Base-by-base conservation (phyloP, 2,113 vertebrate genomes). In the Leptobrachium leishanense region DNA sequence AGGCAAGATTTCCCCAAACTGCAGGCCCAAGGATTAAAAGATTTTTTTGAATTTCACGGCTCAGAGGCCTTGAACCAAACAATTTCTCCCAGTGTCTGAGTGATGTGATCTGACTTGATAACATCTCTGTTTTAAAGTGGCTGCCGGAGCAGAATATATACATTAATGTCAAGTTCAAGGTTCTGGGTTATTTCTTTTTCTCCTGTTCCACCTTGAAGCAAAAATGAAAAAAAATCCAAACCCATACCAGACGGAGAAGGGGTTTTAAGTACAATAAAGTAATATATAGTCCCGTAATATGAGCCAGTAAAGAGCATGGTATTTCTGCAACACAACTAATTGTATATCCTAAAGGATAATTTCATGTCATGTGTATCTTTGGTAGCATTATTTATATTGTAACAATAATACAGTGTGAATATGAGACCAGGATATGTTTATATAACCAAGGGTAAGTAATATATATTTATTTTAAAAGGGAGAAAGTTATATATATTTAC, bases 51-150 rank as follows among this genome's bases (percentile, higher is more conserved):
- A 68, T 43, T 68, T 68, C 40, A 43, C 66, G 10, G 66, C 42
- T 12, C 42, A 15, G 5, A 42, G 66, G 2, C 40, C 40, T 68
- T 43, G 5, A 43, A 68, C 40, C 66, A 2, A 3, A 68, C 2
- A 40, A 43, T 15, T 68, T 2, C 13, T 66, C 9, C 41, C 12
- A 43, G 13, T 15, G 42, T 6, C 41, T 68, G 42, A 68, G 66
- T 68, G 66, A 68, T 68, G 66, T 43, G 66, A 68, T 43, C 66
- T 43, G 42, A 15, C 5, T 42, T 68, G 66, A 68, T 68, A 68
- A 10, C 66, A 68, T 68, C 66, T 43, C 66, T 68, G 66, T 2
- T 12, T 68, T 68, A 68, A 2, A 68, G 63, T 43, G 66, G 41
- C 66, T 68, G 66, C 41, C 66, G 43, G 41, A 43, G 66, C 41